Base-by-base conservation (phyloP, 2,797 vertebrate genomes). In the Hyperoplus immaculatus region DNA sequence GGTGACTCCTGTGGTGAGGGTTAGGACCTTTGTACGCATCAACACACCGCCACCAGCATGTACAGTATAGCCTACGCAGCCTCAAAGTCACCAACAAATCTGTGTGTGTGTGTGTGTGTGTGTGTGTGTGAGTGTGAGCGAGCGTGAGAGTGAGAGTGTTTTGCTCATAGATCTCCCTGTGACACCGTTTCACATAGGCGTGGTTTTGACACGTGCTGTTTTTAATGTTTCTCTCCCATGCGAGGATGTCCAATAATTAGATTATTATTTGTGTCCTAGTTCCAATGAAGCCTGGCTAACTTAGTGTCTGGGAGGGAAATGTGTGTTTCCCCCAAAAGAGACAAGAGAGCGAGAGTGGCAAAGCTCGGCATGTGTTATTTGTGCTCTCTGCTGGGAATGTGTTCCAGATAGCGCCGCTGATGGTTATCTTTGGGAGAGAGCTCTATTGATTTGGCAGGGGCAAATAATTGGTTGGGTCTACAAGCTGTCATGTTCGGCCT, bases 401-500 rank as follows among this genome's bases (percentile, higher is more conserved):
- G 87, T 88, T 90, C 76, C 83, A 90, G 87, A 90, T 86, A 87
- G 87, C 85, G 87, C 88, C 75, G 87, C 84, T 90, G 91, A 95
- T 92, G 90, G 90, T 92, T 92, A 93, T 94, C 93, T 92, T 87
- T 92, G 86, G 60, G 82, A 91, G 89, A 92, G 88, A 87, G 92
- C 85, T 83, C 84, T 95, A 95, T 96, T 93, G 95, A 96, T 96
- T 94, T 92, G 90, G 83, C 89, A 82, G 88, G 83, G 89, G 88
- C 92, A 88, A 95, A 94, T 95, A 94, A 95, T 95, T 95, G 94
- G 90, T 87, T 86, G 81, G 90, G 89, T 93, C 93, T 95, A 93
- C 94, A 93, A 93, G 89, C 94, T 94, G 95, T 94, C 94, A 95
- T 95, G 95, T 95, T 94, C 89, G 55, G 88, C 87, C 90, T 94